Evolutionary conservation across 2,888 invertebrate genomes (phyloP).

Genomic region (Tenodera sinensis): DNA sequence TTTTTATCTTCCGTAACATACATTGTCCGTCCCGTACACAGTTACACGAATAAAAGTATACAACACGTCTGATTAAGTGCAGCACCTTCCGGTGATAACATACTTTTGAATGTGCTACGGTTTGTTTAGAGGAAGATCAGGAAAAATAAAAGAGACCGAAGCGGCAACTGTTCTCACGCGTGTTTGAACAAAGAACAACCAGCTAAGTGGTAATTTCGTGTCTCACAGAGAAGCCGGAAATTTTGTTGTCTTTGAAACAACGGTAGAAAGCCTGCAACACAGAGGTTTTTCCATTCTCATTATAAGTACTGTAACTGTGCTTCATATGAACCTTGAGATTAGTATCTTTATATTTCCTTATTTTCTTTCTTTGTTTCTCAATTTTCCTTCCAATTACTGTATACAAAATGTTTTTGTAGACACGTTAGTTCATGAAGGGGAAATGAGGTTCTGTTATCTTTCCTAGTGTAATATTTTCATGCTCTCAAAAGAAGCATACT

Average conservation of each 20-base stretch:
- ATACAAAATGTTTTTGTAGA: background rate
- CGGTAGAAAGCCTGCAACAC: too few species aligned
- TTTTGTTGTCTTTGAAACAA: background rate
- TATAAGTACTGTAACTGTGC: background rate
- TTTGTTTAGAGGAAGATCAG: background rate
- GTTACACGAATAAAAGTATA: too few species aligned
- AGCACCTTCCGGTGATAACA: too few species aligned
- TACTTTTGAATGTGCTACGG: too few species aligned
- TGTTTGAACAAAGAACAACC: background rate
- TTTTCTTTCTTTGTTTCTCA: background rate
- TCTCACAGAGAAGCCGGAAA: background rate
- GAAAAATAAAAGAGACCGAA: background rate
- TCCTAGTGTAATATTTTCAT: background rate
- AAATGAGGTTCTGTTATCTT: background rate
- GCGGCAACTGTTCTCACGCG: too few species aligned
- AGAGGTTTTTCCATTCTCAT: background rate
- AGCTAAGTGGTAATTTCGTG: background rate
- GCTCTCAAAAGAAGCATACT: background rate
- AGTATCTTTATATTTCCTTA: background rate
- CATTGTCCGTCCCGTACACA: too few species aligned
- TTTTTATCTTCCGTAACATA: too few species aligned
- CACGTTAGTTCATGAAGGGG: background rate
- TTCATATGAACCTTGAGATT: background rate
- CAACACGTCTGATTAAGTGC: too few species aligned
- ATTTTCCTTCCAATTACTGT: background rate